Evolutionary conservation across 2,888 invertebrate genomes (phyloP), one percentile per base, ranked within the genome.

Genomic region (Globia sparganii): DNA sequence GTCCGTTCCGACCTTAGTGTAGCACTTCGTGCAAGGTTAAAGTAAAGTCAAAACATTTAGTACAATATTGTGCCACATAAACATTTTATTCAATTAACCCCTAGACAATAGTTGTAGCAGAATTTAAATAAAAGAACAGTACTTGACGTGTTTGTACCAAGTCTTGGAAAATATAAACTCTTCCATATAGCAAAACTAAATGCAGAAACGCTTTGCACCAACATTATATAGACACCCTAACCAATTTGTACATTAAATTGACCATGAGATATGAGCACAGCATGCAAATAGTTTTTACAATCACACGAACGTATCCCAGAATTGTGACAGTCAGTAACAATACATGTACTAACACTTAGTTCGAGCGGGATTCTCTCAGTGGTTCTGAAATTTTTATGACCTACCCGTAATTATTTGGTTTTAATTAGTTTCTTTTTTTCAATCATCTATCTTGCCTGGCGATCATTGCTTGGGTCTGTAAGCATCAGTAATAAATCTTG

Each of bases 201-300:
- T 67, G 11, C 25, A 59, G n/a, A 53, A 53, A 18, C 28, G n/a
- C 15, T 18, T 31, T 46, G 56, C 76, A 64, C 28, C n/a, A 3
- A 31, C 43, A 59, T 13, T n/a, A 61, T 43, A 18, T 77, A 18
- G 31, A 64, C 28, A 72, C 15, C 70, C 28, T 34, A 62, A 77
- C 53, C 73, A 81, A 84, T 86, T 84, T 76, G 25, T n/a, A 49
- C 58, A 74, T 77, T 78, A 77, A 86, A 86, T 84, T 84, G 86
- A 78, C 74, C 86, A 77, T 86, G 76, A 78, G 61, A 73, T 78
- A 81, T 43, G 58, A 70, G 58, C 67, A 76, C 58, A 49, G 49
- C 75, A 80, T 77, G 77, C 77, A 80, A 49, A 80, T 71, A 66
- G 67, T 75, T 75, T 70, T 58, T 58, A 64, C 37, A 61, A 56